Evolutionary conservation across 2,888 invertebrate species (phyloP).

Genomic region (Parnassius smintheus): DNA sequence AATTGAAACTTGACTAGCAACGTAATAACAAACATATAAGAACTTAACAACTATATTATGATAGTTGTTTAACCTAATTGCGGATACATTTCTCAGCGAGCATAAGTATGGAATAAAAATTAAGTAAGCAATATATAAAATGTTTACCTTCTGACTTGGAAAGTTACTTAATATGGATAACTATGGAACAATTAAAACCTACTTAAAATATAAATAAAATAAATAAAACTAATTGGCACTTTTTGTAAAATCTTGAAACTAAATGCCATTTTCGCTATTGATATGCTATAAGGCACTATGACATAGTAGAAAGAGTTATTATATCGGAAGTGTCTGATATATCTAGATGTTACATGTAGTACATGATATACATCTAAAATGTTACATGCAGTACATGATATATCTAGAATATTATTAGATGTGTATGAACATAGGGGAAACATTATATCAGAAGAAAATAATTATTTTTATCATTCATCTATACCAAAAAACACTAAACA

Average conservation of each 20-base stretch:
- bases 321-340: not conserved
- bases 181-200: not conserved
- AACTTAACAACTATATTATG: not conserved
- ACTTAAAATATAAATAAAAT: no score
- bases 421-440: no score
- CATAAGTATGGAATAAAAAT: no score
- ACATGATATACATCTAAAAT: not conserved
- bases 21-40: conserved; percentile 20
- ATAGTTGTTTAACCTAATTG: no score
- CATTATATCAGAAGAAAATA: no score
- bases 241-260: conserved; percentile 13
- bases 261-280: not conserved
- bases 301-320: not conserved
- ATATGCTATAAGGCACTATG: conserved; percentile 17
- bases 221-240: conserved; percentile 28
- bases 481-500: no score
- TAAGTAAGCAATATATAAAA: not conserved
- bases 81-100: no score
- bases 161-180: not conserved
- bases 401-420: no score
- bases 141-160: not conserved
- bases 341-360: not conserved
- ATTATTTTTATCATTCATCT: no score
- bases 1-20: conserved; percentile 31
- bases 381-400: not conserved